Conservation (phyloP, 2,797 vertebrate species). For the Hafferia zeledoni region DNA sequence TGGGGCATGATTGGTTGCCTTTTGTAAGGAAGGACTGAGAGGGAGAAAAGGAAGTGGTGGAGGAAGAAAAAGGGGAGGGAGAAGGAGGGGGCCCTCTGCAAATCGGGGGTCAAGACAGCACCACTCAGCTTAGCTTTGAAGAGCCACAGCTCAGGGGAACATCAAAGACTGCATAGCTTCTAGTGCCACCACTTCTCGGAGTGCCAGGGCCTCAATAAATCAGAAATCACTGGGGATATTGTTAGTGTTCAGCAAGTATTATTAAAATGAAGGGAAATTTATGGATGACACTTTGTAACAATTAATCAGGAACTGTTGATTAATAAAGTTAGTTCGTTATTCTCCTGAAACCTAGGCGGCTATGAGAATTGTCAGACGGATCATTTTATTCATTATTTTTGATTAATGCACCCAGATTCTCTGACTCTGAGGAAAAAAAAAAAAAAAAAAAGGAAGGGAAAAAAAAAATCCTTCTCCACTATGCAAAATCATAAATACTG, state of each 20-base stretch:
- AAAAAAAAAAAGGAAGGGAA: not conserved
- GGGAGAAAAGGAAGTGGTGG: slow-evolving; percentile 22
- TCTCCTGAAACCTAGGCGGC: slow-evolving; percentile 96
- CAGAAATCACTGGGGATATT: slow-evolving; percentile 88
- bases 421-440: slow-evolving; percentile 83
- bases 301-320: slow-evolving; percentile 91
- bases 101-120: slow-evolving; percentile 60
- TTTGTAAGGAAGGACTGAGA: not conserved
- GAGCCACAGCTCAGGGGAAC: slow-evolving; percentile 72
- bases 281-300: slow-evolving; percentile 90
- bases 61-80: slow-evolving; percentile 5
- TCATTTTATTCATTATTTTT: slow-evolving; percentile 99
- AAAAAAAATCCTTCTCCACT: slow-evolving; percentile 82
- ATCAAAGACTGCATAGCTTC: slow-evolving; percentile 67
- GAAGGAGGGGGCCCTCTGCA: slow-evolving; percentile 21
- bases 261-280: slow-evolving; percentile 93
- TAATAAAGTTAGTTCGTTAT: slow-evolving; percentile 99
- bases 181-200: slow-evolving; percentile 80
- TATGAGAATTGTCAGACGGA: slow-evolving; percentile 96
- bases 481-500: slow-evolving; percentile 99
- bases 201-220: slow-evolving; percentile 95
- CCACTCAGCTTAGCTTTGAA: slow-evolving; percentile 57
- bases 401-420: slow-evolving; percentile 98
- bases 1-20: slow-evolving; percentile 53
- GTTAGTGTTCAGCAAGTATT: slow-evolving; percentile 86